Base-by-base conservation (phyloP, 2,113 vertebrate genomes). In the Caloenas nicobarica region DNA sequence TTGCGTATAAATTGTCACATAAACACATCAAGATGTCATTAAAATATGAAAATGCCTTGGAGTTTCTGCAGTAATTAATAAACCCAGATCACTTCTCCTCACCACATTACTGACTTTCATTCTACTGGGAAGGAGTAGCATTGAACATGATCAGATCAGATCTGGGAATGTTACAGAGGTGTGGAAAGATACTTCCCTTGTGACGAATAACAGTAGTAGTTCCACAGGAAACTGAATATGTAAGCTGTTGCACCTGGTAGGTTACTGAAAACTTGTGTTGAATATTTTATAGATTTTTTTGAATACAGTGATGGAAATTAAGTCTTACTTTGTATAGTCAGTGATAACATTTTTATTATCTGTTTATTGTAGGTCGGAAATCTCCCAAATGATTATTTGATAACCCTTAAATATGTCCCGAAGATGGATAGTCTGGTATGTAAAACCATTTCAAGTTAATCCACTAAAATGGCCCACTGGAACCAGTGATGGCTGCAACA, bases 381-480 rank as follows among this genome's bases (percentile, higher is more conserved):
- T 98, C 98, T 98, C 91, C 98, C 98, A 80, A 98, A 97, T 97
- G 98, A 98, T 97, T 98, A 98, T 97, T 92, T 97, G 97, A 98
- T 98, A 98, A 80, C 95, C 50, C 98, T 98, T 96, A 98, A 97
- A 95, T 98, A 98, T 98, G 98, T 98, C 94, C 97, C 97, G 95
- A 97, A 97, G 97, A 98, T 98, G 97, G 98, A 98, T 26, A 91
- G 96, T 86, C 95, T 98, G 98, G 98, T 98, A 98, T 72, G 98
- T 98, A 97, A 72, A 90, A 78, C 36, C 7, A 46, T 83, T 97
- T 97, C 46, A 90, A 66, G 53, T 87, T 90, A 78, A 80, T 93
- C 36, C 8, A 61, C 33, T 96, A 92, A 91, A 86, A 58, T 40
- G 94, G 46, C 44, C 56, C 53, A 50, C 68, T 58, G 48, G 40